Evolutionary conservation across 2,113 vertebrate genomes (phyloP).

Genomic region (Dromaius novaehollandiae): DNA sequence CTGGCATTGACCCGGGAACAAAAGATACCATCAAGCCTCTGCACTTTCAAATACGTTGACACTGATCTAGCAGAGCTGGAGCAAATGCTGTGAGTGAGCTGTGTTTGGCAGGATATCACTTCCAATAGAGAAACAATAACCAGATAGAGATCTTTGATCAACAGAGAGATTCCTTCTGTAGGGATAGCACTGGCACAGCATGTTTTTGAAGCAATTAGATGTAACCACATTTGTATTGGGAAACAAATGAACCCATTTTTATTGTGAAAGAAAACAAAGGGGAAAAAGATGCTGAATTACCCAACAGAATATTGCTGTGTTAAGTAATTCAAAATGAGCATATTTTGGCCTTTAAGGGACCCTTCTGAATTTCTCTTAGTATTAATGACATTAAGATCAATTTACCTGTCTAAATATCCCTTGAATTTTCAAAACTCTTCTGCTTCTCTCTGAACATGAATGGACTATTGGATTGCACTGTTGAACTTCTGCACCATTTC

Average conservation of each 20-base stretch:
- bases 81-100: neutral
- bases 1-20: neutral
- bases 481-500: neutral
- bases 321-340: neutral
- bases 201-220: neutral
- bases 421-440: neutral
- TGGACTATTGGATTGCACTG: neutral
- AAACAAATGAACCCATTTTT: neutral
- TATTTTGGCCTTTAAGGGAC: neutral
- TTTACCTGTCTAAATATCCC: neutral
- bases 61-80: neutral
- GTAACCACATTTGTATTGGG: neutral
- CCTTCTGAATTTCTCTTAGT: neutral
- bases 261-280: neutral
- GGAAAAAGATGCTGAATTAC: neutral
- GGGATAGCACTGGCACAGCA: neutral
- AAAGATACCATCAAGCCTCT: neutral
- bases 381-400: neutral
- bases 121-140: neutral
- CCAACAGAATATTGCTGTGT: neutral
- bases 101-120: neutral
- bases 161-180: neutral
- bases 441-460: neutral
- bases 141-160: conserved; percentile 13
- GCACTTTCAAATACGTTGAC: neutral